These are phyloP conservation scores for Mnemiopsis leidyi DNA, from an alignment of 37 sponge, comb jelly and placozoan genomes.

Conservation along the genomic window DNA sequence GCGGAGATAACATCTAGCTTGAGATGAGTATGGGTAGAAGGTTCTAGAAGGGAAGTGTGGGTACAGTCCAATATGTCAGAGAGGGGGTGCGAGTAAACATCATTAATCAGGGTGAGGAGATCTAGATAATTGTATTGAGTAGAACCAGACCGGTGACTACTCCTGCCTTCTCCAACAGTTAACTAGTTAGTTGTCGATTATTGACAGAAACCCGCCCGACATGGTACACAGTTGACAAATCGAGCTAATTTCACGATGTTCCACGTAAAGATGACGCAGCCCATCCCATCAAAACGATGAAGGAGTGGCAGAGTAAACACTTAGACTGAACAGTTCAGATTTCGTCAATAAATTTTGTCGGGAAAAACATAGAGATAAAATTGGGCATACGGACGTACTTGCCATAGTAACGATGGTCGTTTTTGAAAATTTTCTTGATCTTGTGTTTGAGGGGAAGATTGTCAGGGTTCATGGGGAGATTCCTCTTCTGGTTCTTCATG, in stretches of 20 bases:
- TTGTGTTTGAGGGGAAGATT: slow-evolving; percentile 52
- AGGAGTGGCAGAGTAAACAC: no score
- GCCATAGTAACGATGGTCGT: slow-evolving; percentile 57
- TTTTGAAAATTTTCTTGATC: slow-evolving; percentile 63
- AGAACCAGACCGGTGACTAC: background rate
- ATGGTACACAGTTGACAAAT: background rate
- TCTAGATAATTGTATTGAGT: background rate
- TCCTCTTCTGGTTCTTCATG: slow-evolving; percentile 66
- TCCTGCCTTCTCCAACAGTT: background rate
- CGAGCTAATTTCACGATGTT: background rate
- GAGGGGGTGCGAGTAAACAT: background rate
- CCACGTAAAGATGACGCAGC: background rate
- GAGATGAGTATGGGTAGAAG: background rate
- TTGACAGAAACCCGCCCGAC: background rate
- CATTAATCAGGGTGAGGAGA: background rate
- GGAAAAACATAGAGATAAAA: no score
- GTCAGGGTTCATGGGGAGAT: slow-evolving; percentile 53
- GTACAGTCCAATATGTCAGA: background rate
- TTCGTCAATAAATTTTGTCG: no score
- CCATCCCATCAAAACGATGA: no score
- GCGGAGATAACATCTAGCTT: background rate
- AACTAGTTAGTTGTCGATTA: background rate
- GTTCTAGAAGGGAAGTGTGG: background rate
- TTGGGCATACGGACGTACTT: background rate
- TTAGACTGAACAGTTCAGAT: no score